A percentile compares a stretch with the other conserved stretches of the same genome.
These are phyloP conservation scores for Archocentrus centrarchus DNA, from an alignment of 2,113 vertebrate species.

Conservation along the genomic window DNA sequence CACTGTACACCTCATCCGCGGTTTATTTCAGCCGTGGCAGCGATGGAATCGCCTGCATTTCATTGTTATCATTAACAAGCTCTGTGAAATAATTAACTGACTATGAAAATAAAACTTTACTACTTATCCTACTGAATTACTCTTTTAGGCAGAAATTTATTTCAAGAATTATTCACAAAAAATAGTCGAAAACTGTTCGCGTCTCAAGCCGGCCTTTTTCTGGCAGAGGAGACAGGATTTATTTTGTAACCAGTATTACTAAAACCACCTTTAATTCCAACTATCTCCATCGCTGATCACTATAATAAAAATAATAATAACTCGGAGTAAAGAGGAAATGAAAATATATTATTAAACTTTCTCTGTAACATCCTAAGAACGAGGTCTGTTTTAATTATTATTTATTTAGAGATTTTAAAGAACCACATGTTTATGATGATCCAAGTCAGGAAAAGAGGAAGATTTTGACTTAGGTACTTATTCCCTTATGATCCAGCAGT, in stretches of 20 bases:
- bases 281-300: background rate
- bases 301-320: background rate
- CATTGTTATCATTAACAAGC: background rate
- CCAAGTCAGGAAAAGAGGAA: background rate
- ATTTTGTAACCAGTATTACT: background rate
- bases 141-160: background rate
- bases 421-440: background rate
- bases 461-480: background rate
- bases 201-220: background rate
- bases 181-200: background rate
- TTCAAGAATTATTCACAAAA: background rate
- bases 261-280: background rate
- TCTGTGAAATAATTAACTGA: constrained; percentile 33
- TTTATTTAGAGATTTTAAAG: background rate
- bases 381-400: background rate
- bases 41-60: background rate
- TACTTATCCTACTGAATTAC: background rate
- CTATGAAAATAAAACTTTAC: constrained; percentile 9
- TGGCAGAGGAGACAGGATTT: background rate
- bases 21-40: constrained; percentile 16
- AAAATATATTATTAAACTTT: background rate
- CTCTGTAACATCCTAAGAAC: background rate
- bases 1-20: constrained; percentile 39
- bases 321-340: background rate
- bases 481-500: background rate